These are phyloP conservation scores for Papilio gigon DNA, from an alignment of 2,888 invertebrate species.

Conservation along the genomic window DNA sequence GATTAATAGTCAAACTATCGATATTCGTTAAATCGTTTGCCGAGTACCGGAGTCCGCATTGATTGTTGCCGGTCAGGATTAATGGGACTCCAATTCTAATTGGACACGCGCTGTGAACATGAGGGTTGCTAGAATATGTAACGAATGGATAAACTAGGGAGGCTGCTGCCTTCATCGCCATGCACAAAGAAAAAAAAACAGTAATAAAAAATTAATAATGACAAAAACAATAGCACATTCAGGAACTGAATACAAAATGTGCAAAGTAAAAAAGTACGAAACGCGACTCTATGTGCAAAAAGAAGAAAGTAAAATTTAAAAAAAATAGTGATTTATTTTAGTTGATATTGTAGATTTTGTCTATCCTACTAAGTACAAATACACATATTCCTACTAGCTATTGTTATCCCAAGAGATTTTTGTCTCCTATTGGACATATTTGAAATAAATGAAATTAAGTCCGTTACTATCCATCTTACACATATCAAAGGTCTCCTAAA, in stretches of 20 bases:
- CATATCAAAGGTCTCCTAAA: neutral
- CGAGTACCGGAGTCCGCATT: constrained; percentile 11
- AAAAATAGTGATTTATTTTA: too few species aligned
- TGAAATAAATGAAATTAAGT: too few species aligned
- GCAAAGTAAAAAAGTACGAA: too few species aligned
- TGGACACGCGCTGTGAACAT: constrained; percentile 31
- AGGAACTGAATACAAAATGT: too few species aligned
- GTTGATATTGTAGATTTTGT: too few species aligned
- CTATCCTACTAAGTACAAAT: too few species aligned
- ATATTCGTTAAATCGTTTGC: neutral
- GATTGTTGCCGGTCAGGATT: constrained; percentile 35
- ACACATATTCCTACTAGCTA: neutral
- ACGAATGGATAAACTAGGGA: constrained; percentile 1
- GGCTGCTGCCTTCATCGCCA: too few species aligned
- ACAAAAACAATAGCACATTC: too few species aligned
- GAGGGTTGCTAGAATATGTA: neutral
- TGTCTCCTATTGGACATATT: neutral
- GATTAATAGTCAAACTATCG: neutral
- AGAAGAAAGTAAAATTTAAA: too few species aligned
- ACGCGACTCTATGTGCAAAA: too few species aligned
- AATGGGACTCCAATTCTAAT: constrained; percentile 37
- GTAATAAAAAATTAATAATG: too few species aligned
- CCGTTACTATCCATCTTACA: neutral
- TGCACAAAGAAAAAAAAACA: too few species aligned
- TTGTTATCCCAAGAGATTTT: neutral